Evolutionary conservation across 2,113 vertebrate genomes (phyloP).

Genomic region (human): DNA sequence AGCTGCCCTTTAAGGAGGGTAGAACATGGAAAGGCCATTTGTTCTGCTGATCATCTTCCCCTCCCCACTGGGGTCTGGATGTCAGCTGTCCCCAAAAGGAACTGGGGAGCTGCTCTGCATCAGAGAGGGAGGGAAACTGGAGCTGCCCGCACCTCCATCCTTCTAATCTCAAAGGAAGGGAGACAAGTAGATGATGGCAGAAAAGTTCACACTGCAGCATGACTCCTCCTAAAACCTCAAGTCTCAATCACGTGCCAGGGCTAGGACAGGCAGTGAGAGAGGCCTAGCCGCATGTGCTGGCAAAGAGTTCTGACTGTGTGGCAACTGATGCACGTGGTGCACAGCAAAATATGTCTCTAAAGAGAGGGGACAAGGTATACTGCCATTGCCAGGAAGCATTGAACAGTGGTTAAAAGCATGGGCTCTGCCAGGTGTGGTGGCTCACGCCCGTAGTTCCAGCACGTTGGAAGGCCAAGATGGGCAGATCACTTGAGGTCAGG

Average conservation of each 20-base stretch:
- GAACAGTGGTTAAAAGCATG: not conserved
- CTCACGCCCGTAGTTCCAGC: no score
- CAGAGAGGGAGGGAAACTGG: not conserved
- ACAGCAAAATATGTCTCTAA: not conserved
- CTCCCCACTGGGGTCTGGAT: not conserved
- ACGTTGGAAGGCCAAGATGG: no score
- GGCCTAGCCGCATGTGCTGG: not conserved
- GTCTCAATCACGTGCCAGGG: not conserved
- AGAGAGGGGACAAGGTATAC: not conserved
- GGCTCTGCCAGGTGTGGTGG: not conserved
- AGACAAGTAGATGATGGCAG: not conserved
- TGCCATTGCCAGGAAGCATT: rapidly evolving
- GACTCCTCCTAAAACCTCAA: not conserved
- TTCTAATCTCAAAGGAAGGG: not conserved
- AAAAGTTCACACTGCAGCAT: not conserved
- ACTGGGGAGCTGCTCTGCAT: not conserved
- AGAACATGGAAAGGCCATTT: not conserved
- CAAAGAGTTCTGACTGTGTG: not conserved
- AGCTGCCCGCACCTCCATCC: not conserved
- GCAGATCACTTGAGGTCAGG: no score
- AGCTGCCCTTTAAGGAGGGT: not conserved
- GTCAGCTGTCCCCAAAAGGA: not conserved
- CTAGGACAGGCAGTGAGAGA: not conserved
- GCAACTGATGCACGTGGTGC: no score
- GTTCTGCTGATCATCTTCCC: not conserved